These are phyloP conservation scores for Leptocoma aspasia DNA, from an alignment of 2,113 vertebrate genomes.

Conservation along the genomic window DNA sequence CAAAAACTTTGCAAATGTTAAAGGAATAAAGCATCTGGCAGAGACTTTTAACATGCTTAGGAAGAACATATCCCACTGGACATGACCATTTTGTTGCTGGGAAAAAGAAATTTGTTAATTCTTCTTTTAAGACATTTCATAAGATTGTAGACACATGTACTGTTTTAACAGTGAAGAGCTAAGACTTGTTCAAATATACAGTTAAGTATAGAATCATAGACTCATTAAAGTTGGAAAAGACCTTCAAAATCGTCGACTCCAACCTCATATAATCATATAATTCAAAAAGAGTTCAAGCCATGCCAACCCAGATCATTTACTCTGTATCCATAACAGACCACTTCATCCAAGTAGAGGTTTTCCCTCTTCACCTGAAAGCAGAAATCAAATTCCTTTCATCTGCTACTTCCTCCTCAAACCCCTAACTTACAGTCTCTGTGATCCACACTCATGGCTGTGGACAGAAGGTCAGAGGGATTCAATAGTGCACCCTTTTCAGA, in stretches of 20 bases:
- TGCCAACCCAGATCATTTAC: not conserved
- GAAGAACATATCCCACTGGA: conserved; percentile 35
- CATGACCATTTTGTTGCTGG: not conserved
- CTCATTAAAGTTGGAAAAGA: not conserved
- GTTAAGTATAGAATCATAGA: not conserved
- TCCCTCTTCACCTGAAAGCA: not conserved
- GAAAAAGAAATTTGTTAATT: not conserved
- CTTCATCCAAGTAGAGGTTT: not conserved
- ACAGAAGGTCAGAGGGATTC: not conserved
- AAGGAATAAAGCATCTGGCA: conserved; percentile 68
- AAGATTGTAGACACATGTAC: not conserved
- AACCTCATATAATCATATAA: not conserved
- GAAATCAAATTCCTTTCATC: not conserved
- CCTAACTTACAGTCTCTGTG: not conserved
- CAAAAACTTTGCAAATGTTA: conserved; percentile 75
- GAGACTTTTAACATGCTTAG: conserved; percentile 41
- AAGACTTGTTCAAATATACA: not conserved
- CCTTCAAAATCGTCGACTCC: rapidly evolving
- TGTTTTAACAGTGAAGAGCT: not conserved
- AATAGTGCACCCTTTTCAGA: not conserved
- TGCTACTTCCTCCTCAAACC: not conserved
- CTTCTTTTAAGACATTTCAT: not conserved
- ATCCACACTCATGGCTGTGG: not conserved
- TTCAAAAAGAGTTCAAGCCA: not conserved
- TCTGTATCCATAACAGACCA: not conserved